Conservation (phyloP, 2,113 vertebrate genomes). For the Lagopus leucura region DNA sequence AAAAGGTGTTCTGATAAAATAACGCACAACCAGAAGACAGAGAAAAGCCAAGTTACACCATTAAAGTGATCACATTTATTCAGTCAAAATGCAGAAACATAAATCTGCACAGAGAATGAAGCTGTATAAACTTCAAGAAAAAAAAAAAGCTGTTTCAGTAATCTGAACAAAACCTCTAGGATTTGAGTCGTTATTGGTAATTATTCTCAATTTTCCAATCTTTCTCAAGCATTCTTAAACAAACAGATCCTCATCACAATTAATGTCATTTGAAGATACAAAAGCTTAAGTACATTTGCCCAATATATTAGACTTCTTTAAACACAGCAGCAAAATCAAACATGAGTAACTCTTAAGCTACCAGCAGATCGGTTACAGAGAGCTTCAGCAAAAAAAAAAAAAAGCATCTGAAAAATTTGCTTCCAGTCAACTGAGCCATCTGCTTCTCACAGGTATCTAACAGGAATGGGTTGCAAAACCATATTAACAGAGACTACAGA, state of each 20-base stretch:
- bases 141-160: not conserved
- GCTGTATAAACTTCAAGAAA: conserved; percentile 9
- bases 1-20: not conserved
- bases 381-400: conserved; percentile 52
- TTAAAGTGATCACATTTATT: not conserved
- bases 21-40: not conserved
- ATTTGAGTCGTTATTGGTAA: conserved; percentile 9
- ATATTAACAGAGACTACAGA: conserved; percentile 31
- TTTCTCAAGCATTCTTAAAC: not conserved
- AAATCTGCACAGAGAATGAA: not conserved
- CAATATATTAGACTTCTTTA: conserved; percentile 11
- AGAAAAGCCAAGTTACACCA: not conserved
- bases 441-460: conserved; percentile 53
- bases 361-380: conserved; percentile 45
- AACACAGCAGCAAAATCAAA: conserved; percentile 33
- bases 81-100: not conserved
- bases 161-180: not conserved
- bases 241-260: not conserved
- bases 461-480: conserved; percentile 52
- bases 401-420: conserved; percentile 64
- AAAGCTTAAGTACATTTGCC: conserved; percentile 54
- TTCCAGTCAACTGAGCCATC: conserved; percentile 68
- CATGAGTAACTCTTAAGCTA: conserved; percentile 52
- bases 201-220: not conserved
- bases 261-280: conserved; percentile 47